phyloP scores from a whole-genome alignment of 2,888 invertebrate genomes.

The Teleogryllus oceanicus region DNA sequence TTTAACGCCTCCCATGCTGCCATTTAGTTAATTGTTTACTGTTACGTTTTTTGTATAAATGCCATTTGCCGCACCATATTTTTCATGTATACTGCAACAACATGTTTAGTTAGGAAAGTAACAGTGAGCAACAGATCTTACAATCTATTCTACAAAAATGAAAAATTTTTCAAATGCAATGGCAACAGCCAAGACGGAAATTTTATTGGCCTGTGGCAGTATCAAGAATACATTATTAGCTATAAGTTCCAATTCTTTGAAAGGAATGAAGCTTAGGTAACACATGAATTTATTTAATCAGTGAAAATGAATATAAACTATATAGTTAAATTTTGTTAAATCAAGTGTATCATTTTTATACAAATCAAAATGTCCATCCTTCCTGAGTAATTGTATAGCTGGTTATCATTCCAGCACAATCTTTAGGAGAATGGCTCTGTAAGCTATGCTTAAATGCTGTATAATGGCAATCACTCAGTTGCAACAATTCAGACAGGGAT shows the following conservation, averaged over 20 bases:
- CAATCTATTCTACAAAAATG: neutral
- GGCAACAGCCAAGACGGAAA: neutral
- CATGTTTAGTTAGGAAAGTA: neutral
- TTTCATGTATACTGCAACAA: neutral
- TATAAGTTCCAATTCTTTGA: neutral
- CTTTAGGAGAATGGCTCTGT: too few relatives aligned
- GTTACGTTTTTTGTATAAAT: neutral
- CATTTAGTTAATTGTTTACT: neutral
- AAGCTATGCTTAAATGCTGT: too few relatives aligned
- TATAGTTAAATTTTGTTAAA: too few relatives aligned
- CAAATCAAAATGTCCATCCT: too few relatives aligned
- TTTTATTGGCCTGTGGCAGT: neutral
- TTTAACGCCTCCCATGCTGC: neutral
- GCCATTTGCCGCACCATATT: neutral
- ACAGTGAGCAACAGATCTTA: neutral
- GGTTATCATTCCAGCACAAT: too few relatives aligned
- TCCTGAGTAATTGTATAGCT: too few relatives aligned
- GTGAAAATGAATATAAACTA: too few relatives aligned
- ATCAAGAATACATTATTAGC: neutral
- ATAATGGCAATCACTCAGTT: neutral
- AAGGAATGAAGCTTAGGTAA: neutral
- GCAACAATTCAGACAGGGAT: neutral
- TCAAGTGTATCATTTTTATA: too few relatives aligned
- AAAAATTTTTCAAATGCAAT: neutral
- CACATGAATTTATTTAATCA: neutral